Evolutionary conservation across 2,888 invertebrate genomes (phyloP).

Genomic region (Melangyna quadrimaculata): DNA sequence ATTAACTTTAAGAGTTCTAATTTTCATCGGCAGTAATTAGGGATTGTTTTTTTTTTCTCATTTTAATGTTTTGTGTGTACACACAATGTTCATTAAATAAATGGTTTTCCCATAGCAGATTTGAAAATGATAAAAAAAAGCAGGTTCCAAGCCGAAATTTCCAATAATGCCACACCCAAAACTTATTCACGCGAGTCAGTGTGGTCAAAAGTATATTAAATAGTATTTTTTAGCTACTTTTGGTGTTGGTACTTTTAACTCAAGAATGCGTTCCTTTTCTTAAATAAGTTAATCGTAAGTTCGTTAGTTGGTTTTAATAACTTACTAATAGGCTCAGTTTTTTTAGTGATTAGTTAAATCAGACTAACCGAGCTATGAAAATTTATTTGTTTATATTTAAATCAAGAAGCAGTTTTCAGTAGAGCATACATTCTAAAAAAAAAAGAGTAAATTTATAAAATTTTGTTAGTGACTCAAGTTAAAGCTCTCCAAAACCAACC

Average conservation of each 20-base stretch:
- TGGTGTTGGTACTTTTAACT: neutral
- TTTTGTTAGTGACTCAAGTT: too few relatives aligned
- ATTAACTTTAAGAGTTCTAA: constrained; percentile 12
- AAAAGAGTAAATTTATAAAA: too few relatives aligned
- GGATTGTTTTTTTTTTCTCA: neutral
- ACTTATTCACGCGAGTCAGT: neutral
- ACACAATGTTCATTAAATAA: constrained; percentile 8
- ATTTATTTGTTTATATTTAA: too few relatives aligned
- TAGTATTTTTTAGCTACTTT: neutral
- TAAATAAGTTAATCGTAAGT: neutral
- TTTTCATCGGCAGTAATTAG: neutral
- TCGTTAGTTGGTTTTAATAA: too few relatives aligned
- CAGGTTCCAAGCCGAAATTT: neutral
- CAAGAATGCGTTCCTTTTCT: neutral
- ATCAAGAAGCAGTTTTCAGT: too few relatives aligned
- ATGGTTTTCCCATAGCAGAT: neutral
- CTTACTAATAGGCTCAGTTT: too few relatives aligned
- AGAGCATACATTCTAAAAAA: too few relatives aligned
- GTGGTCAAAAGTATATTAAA: neutral
- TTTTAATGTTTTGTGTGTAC: neutral
- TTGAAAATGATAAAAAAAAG: neutral
- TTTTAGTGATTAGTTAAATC: too few relatives aligned
- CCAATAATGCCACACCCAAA: neutral
- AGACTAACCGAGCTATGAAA: too few relatives aligned
- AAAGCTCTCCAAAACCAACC: too few relatives aligned